A percentile compares a stretch with the other conserved stretches of the same genome.
phyloP scores from a whole-genome alignment of 2,888 invertebrate species.

The Tuberolachnus salignus region DNA sequence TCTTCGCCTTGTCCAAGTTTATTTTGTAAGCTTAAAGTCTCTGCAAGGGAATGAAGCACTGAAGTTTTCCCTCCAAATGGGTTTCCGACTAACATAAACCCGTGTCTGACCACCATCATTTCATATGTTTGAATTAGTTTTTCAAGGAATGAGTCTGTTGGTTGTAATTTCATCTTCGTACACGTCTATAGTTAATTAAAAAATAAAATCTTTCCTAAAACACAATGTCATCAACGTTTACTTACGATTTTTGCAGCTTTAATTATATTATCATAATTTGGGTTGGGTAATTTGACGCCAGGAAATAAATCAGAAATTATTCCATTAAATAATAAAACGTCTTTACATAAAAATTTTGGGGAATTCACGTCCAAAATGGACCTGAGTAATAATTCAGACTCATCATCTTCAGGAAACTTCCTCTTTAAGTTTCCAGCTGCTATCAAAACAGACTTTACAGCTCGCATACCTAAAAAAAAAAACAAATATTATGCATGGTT shows the following conservation, averaged over 20 bases:
- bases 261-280: conserved; percentile 22
- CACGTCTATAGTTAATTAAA: conserved; percentile 65
- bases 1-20: conserved; percentile 67
- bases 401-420: conserved; percentile 76
- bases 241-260: conserved; percentile 35
- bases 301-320: conserved; percentile 93
- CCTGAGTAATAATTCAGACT: conserved; percentile 79
- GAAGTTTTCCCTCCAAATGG: conserved; percentile 83
- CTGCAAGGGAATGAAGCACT: conserved; percentile 76
- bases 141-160: conserved; percentile 69
- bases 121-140: conserved; percentile 93
- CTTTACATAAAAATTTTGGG: conserved; percentile 88
- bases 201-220: not conserved
- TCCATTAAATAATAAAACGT: conserved; percentile 80
- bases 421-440: conserved; percentile 84
- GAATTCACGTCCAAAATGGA: conserved; percentile 91
- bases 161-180: conserved; percentile 73
- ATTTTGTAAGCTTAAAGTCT: conserved; percentile 70
- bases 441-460: conserved; percentile 84
- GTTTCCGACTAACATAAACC: conserved; percentile 90
- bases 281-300: conserved; percentile 65
- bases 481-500: not conserved
- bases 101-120: conserved; percentile 93
- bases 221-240: not conserved
- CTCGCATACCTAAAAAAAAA: conserved; percentile 69